Percentiles rank a stretch among this genome's conserved stretches.
Evolutionary conservation across 2,113 vertebrate genomes (phyloP).

Genomic region (Emberiza fucata): DNA sequence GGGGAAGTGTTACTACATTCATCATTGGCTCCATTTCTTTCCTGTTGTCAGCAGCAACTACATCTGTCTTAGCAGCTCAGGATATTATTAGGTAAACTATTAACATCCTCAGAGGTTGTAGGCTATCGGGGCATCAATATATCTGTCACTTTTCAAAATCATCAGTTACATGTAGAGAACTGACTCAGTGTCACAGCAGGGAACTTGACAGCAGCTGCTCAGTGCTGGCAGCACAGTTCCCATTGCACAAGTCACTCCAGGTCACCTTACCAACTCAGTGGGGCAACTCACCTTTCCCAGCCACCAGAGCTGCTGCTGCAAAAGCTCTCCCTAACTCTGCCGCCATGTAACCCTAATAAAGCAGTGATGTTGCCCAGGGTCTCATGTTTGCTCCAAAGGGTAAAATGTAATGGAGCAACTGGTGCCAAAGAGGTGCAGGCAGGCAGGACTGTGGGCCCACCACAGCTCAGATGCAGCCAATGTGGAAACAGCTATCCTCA

Average conservation of each 20-base stretch:
- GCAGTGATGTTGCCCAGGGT: background rate
- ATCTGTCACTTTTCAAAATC: slow-evolving; percentile 45
- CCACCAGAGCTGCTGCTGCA: background rate
- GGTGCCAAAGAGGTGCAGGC: no score
- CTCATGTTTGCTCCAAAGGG: background rate
- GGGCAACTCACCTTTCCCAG: background rate
- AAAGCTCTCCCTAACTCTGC: background rate
- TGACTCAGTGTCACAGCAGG: background rate
- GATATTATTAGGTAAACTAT: slow-evolving; percentile 52
- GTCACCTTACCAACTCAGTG: background rate
- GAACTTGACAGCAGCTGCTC: background rate
- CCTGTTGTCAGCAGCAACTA: background rate
- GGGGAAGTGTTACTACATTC: background rate
- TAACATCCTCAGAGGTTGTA: background rate
- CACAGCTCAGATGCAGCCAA: background rate
- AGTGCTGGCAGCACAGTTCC: background rate
- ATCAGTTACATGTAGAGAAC: background rate
- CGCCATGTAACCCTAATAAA: background rate
- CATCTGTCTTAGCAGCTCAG: slow-evolving; percentile 21
- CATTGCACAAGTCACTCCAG: background rate
- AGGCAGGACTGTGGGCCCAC: background rate
- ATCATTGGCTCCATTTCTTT: slow-evolving; percentile 5
- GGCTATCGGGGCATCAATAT: slow-evolving; percentile 17
- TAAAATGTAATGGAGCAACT: background rate
- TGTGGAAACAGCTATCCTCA: background rate